Base-by-base conservation (phyloP, 2,888 invertebrate species). In the Acleris emargana region DNA sequence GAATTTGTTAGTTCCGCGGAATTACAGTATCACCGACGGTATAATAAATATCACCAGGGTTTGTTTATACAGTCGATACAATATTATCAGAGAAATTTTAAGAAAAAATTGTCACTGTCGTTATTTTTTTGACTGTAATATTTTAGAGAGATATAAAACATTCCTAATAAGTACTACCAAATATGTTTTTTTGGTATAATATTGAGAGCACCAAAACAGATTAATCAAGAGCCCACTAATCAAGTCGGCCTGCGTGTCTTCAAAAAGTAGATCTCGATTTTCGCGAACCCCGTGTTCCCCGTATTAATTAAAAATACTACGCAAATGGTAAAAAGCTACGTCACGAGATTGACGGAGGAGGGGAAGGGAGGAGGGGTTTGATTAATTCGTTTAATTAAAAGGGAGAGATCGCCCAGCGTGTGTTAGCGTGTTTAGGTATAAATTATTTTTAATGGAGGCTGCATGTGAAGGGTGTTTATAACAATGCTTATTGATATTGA, bases 301-400 rank as follows among this genome's bases (percentile, higher is more conserved):
- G 64, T 72, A 72, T 69, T 77, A 75, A 75, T 77, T 75, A 72
- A 75, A 75, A 73, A 71, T 69, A 68, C 67, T 61, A 67, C 61
- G 70, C 67, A 69, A 70, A 59, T 69, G 60, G 68, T 70, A 71
- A 75, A 75, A 71, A 71, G 74, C 73, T 62, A 66, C 70, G 73
- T 75, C 73, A 75, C 72, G 71, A 72, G 73, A 77, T 74, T 75
- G 70, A 72, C 70, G 67, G 54, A 58, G 38, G 18, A 61, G 63
- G 62, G 57, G 64, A 66, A 9, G 9, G 32, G 63, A 67, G 70
- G 68, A 62, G 50, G 60, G 16, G 59, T 20, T 76, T 79, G 80
- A 80, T 81, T 79, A 81, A 81, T 81, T 77, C 73, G 75, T 78
- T 80, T 80, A 78, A 81, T 81, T 81, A 80, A 80, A 77, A 77